phyloP scores from a whole-genome alignment of 1,140 invertebrate genomes.

The Drosophila truncata region DNA sequence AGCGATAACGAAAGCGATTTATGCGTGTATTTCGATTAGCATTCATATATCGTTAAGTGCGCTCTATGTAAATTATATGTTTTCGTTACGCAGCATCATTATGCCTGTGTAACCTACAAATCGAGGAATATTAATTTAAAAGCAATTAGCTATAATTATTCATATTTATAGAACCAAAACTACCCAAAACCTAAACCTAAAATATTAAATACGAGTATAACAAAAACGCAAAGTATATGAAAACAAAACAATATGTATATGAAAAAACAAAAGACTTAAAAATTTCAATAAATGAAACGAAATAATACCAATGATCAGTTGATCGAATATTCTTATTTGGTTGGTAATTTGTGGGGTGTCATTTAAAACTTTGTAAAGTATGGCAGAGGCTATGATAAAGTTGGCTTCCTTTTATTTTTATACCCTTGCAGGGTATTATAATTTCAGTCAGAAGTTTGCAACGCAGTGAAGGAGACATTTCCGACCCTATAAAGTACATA shows the following conservation, averaged over 20 bases:
- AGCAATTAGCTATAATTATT: constrained; percentile 82
- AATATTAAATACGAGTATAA: constrained; percentile 75
- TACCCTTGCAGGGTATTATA: too few species aligned
- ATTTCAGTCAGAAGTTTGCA: too few species aligned
- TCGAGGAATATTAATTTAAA: constrained; percentile 78
- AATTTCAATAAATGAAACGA: constrained; percentile 82
- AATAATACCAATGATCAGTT: constrained; percentile 68
- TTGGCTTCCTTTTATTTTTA: too few species aligned
- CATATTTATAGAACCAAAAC: constrained; percentile 83
- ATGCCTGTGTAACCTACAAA: constrained; percentile 62
- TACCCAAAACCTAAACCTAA: constrained; percentile 80
- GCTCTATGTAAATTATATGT: constrained; percentile 71
- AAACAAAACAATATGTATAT: constrained; percentile 71
- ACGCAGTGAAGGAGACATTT: too few species aligned
- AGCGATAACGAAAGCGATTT: constrained; percentile 54
- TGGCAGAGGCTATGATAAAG: too few species aligned
- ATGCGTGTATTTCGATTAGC: constrained; percentile 55
- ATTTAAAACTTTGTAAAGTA: background rate
- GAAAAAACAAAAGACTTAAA: constrained; percentile 81
- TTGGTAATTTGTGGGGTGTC: background rate
- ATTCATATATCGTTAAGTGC: constrained; percentile 32
- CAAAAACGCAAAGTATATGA: constrained; percentile 57
- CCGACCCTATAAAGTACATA: too few species aligned
- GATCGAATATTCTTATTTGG: constrained; percentile 19
- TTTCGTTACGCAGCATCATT: constrained; percentile 19